Evolutionary conservation across 2,888 invertebrate genomes (phyloP).

Genomic region (Charanyca ferruginea): DNA sequence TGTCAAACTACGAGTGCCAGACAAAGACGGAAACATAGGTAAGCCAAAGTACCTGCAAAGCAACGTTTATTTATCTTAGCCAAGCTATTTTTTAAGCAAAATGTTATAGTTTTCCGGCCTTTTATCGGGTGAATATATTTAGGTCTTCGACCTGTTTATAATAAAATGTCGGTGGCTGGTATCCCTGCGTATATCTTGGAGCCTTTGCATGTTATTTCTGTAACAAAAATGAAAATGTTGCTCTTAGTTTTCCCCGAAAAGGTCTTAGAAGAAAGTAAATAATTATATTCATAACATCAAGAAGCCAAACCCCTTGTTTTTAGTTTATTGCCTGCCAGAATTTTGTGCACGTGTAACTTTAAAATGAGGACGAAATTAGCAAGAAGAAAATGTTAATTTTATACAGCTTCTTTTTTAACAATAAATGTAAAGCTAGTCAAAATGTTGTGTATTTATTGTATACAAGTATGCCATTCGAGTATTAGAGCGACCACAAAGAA

Average conservation of each 20-base stretch:
- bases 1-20: too few species aligned
- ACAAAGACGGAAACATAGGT: neutral
- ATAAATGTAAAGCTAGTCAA: too few species aligned
- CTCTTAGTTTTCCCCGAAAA: conserved; percentile 8
- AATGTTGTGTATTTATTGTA: too few species aligned
- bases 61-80: neutral
- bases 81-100: neutral
- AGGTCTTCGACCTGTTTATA: neutral
- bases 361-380: neutral
- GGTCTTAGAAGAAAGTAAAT: conserved; percentile 16
- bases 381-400: neutral
- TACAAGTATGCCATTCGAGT: too few species aligned
- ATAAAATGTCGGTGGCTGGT: neutral
- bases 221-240: conserved; percentile 24
- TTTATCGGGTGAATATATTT: neutral
- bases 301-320: conserved; percentile 22
- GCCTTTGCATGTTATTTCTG: conserved; percentile 10
- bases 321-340: neutral
- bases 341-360: neutral
- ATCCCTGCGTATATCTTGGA: neutral
- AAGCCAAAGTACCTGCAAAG: neutral
- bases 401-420: neutral
- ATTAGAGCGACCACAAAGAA: too few species aligned
- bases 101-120: neutral
- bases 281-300: conserved; percentile 37